Base-by-base conservation (phyloP, 2,113 vertebrate genomes). In the Hylia prasina region DNA sequence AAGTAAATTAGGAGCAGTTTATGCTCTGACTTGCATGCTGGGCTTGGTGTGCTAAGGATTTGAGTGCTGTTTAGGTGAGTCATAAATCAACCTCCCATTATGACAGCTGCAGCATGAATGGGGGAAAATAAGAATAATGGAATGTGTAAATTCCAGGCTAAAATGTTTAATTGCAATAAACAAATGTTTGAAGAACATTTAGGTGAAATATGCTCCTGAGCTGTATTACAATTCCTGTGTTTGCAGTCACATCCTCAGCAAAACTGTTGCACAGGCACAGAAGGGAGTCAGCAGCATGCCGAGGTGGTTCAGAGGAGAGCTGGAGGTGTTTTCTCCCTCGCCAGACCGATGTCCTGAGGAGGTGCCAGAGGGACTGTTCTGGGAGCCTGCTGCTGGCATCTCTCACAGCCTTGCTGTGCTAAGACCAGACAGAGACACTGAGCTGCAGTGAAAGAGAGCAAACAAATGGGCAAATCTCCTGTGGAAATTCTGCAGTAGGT, bases 161-260 rank as follows among this genome's bases (percentile, higher is more conserved):
- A 95, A 95, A 95, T 71, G 82, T 91, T 92, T 96, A 94, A 97
- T 97, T 97, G 89, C 88, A 75, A 76, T 92, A 97, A 96, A 94
- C 92, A 90, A 96, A 91, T 79, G 61, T 92, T 97, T 92, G 91
- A 92, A 89, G 88, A 96, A 72, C 77, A 61, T 87, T 93, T 75
- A 82, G 77, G 86, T 87, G 94, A 93, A 95, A 94, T 89, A 83
- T 22, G 24, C 68, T 75, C 64, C 69, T 37, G 80, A 81, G 80
- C 57, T 87, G 44, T 39, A 75, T 68, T 89, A 58, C 31, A 53
- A 53, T 71, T 81, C 76, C 61, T 0, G 1, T 64, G 82, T 84
- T 79, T 93, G 71, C 71, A 51, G 30, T 81, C 85, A 77, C 54
- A 86, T 70, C 68, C 82, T 71, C 85, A 75, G 83, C 88, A 84